Evolutionary conservation across 2,888 invertebrate genomes (phyloP).

Genomic region (Patella depressa): DNA sequence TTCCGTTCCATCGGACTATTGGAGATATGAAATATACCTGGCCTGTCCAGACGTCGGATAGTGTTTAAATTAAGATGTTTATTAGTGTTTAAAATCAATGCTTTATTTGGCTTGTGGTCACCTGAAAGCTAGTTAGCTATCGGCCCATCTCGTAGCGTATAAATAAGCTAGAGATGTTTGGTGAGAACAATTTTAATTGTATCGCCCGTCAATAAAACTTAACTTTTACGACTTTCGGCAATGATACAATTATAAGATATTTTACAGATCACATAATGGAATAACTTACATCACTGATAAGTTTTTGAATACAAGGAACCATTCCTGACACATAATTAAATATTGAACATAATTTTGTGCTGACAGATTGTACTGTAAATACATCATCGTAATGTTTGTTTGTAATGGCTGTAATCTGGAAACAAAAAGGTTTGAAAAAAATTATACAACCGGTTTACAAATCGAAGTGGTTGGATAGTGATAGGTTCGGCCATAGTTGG

Average conservation of each 20-base stretch:
- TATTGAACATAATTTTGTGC: slow-evolving; percentile 52
- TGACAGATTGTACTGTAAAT: slow-evolving; percentile 67
- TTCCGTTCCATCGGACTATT: no score
- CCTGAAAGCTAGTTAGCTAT: neutral
- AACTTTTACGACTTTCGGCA: no score
- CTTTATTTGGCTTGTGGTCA: no score
- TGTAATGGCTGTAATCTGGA: slow-evolving; percentile 60
- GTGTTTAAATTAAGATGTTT: no score
- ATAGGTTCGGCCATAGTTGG: no score
- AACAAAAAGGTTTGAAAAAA: neutral
- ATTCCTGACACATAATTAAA: slow-evolving; percentile 70
- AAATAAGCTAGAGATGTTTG: neutral
- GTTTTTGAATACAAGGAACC: slow-evolving; percentile 69
- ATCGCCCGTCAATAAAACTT: no score
- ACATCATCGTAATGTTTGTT: slow-evolving; percentile 71
- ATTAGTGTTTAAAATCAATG: no score
- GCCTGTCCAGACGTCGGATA: no score
- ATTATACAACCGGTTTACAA: neutral
- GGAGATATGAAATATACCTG: no score
- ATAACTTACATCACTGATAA: slow-evolving; percentile 61
- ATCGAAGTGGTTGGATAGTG: neutral
- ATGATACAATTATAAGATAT: no score
- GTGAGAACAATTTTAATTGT: no score
- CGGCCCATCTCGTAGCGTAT: neutral
- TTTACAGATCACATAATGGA: neutral